Conservation (phyloP, 2,113 vertebrate genomes). For the Oncorhynchus clarkii region DNA sequence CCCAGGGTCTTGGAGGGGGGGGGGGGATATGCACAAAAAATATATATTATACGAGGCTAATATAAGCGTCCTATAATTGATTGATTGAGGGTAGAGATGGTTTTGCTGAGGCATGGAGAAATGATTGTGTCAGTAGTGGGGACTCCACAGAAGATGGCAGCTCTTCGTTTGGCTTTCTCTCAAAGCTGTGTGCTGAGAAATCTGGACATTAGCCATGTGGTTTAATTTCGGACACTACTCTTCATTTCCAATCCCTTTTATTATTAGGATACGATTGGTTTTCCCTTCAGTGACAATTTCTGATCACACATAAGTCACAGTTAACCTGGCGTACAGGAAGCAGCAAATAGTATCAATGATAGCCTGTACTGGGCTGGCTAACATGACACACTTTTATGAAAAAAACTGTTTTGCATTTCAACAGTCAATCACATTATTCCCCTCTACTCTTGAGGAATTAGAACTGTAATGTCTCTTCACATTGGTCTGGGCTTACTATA, state of each 20-base stretch:
- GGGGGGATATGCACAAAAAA: too few relatives aligned
- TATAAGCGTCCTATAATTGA: too few relatives aligned
- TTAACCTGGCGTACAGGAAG: not conserved
- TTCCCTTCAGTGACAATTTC: not conserved
- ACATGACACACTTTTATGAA: not conserved
- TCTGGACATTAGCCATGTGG: not conserved
- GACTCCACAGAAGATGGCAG: not conserved
- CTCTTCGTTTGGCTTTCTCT: not conserved
- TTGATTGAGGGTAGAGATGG: not conserved
- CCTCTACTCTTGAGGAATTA: not conserved
- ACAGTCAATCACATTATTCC: not conserved
- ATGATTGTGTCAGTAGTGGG: not conserved
- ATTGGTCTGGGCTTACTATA: conserved; percentile 12
- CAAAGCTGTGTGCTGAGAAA: not conserved
- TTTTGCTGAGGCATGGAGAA: not conserved
- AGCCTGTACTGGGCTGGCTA: not conserved
- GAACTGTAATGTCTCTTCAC: not conserved
- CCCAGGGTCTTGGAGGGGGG: too few relatives aligned
- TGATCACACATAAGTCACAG: not conserved
- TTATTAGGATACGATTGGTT: not conserved
- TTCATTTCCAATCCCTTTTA: not conserved
- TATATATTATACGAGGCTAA: too few relatives aligned
- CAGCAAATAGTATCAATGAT: not conserved
- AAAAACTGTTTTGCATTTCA: not conserved
- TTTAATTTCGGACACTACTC: not conserved